Conservation (phyloP, 1,140 invertebrate species). For the Hypsibius dujardini region DNA sequence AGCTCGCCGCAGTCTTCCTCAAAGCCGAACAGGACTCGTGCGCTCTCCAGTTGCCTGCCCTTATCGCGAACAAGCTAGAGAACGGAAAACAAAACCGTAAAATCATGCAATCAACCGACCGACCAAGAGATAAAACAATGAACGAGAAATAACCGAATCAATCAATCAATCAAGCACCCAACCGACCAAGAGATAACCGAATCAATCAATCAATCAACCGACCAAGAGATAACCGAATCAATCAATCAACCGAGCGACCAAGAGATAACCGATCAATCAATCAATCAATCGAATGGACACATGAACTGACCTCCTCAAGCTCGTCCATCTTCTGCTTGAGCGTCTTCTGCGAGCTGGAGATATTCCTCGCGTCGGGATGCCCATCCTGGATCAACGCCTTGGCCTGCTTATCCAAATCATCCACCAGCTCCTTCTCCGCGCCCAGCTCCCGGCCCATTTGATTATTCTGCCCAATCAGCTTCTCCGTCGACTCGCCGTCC, state of each 20-base stretch:
- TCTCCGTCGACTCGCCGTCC: neutral
- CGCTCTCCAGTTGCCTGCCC: constrained; percentile 15
- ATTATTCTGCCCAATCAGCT: neutral
- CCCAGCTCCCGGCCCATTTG: neutral
- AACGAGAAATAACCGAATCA: too few species aligned
- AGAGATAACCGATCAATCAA: too few species aligned
- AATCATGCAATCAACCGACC: neutral
- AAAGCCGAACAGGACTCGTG: neutral
- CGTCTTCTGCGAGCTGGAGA: neutral
- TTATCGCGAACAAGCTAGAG: constrained; percentile 25
- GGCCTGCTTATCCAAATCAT: neutral
- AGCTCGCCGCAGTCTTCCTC: constrained; percentile 58
- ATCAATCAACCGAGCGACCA: too few species aligned
- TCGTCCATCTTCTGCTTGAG: neutral
- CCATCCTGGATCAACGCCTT: neutral
- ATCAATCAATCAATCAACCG: too few species aligned
- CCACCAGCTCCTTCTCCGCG: neutral
- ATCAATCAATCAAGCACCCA: too few species aligned
- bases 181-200: too few species aligned
- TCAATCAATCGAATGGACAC: too few species aligned
- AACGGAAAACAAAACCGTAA: constrained; percentile 20
- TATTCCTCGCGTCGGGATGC: constrained; percentile 19
- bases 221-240: too few species aligned
- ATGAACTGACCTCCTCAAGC: neutral
- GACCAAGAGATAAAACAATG: too few species aligned